Conservation (phyloP, 2,888 invertebrate genomes). For the Anthophora plumipes region DNA sequence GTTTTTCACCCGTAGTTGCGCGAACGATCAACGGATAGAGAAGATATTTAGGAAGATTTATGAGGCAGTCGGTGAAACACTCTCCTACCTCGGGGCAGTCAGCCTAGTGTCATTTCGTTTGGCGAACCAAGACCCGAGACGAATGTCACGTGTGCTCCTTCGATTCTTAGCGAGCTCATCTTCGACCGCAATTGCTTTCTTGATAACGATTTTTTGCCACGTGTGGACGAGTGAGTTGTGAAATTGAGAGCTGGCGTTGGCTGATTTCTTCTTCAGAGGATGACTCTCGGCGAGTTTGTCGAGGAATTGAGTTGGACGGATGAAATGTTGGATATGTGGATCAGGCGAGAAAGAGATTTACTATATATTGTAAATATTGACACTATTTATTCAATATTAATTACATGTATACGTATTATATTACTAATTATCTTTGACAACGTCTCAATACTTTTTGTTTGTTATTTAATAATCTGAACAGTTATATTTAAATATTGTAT, state of each 20-base stretch:
- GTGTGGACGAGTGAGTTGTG: not conserved
- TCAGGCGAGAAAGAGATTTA: too few relatives aligned
- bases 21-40: constrained; percentile 78
- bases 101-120: constrained; percentile 52
- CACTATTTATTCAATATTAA: too few relatives aligned
- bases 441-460: too few relatives aligned
- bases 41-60: constrained; percentile 81
- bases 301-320: not conserved
- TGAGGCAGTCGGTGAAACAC: too few relatives aligned
- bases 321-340: too few relatives aligned
- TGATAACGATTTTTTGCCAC: not conserved
- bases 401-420: too few relatives aligned
- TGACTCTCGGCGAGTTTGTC: not conserved
- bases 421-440: too few relatives aligned
- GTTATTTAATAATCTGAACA: too few relatives aligned
- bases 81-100: constrained; percentile 61
- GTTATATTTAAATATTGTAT: too few relatives aligned
- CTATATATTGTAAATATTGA: too few relatives aligned
- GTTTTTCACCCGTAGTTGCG: constrained; percentile 57
- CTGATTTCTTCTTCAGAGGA: not conserved
- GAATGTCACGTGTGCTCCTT: constrained; percentile 16
- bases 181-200: not conserved
- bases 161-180: not conserved
- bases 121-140: not conserved
- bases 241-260: constrained; percentile 1